Evolutionary conservation across 2,113 vertebrate genomes (phyloP), one percentile per base, ranked within the genome.

Genomic region (Pycnonotus jocosus): DNA sequence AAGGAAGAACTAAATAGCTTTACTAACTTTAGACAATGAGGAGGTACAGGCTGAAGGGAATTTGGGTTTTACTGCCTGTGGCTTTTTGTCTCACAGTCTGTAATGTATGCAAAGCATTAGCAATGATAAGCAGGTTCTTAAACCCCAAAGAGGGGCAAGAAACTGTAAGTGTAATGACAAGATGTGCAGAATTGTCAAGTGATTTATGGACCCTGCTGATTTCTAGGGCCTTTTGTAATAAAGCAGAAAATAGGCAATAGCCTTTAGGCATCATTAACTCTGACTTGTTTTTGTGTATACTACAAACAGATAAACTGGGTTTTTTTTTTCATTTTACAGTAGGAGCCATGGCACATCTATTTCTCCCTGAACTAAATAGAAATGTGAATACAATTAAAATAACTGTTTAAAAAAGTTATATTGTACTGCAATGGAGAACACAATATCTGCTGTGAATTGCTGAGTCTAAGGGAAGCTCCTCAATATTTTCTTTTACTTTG

Each of bases 1-100:
- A 44, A 54, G 33, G 38, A 61, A 18, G 0, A 1, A 38, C 31
- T 73, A 56, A 96, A 61, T 64, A 69, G 37, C 0, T 0, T 70
- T 78, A 33, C 42, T 24, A 31, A 2, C 27, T 66, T 78, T 2
- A 88, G 57, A 66, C 12, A 62, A 24, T 31, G 24, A 65, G 51
- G 16, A 77, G 35, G 33, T 42, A 11, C 1, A 50, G 70, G 37
- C 56, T 57, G 56, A 79, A 70, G 47, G 28, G 15, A 73, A 19
- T 93, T 61, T 57, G n/a, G 5, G 37, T 51, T 88, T 70, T 48
- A 25, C 30, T 57, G 12, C 30, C 20, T 83, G 21, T 2, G 5
- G 0, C 2, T 15, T 35, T 66, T 81, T 74, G 15, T 60, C 38
- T 80, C 10, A 0, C 21, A 22, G 40, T 37, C 56, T 83, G 62